A percentile compares a stretch with the other conserved stretches of the same genome.
Conservation (phyloP, 2,888 invertebrate species). For the Aricia artaxerxes region DNA sequence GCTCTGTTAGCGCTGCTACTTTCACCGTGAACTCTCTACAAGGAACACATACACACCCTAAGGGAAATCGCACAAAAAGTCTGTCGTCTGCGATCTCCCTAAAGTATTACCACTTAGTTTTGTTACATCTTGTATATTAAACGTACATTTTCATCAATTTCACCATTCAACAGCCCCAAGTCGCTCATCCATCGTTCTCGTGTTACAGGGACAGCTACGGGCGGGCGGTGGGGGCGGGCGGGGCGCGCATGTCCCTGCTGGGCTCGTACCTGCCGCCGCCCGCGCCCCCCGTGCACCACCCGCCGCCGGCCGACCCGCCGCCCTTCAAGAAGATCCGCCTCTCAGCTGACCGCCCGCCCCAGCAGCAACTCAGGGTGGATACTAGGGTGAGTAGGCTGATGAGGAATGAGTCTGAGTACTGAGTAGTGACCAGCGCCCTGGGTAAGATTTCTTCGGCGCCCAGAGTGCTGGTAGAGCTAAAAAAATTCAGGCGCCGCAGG, state of each 20-base stretch:
- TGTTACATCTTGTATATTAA: too few relatives aligned
- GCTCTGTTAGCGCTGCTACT: too few relatives aligned
- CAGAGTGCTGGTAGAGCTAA: too few relatives aligned
- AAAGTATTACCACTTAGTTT: too few relatives aligned
- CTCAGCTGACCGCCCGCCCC: constrained; percentile 73
- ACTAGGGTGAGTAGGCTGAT: constrained; percentile 72
- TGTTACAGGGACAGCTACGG: constrained; percentile 69
- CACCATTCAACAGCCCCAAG: not conserved
- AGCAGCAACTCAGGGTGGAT: constrained; percentile 84
- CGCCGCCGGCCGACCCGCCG: constrained; percentile 77
- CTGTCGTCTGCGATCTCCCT: too few relatives aligned
- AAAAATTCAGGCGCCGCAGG: too few relatives aligned
- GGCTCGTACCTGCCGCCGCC: constrained; percentile 79
- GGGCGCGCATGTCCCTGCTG: constrained; percentile 79
- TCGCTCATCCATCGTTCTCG: not conserved
- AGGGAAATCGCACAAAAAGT: too few relatives aligned
- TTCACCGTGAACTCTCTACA: too few relatives aligned
- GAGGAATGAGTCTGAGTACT: too few relatives aligned
- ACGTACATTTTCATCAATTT: not conserved
- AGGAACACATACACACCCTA: too few relatives aligned
- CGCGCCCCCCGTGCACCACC: constrained; percentile 71
- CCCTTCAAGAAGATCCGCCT: constrained; percentile 85
- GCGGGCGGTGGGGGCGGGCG: constrained; percentile 64
- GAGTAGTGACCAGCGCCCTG: too few relatives aligned
- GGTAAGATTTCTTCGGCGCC: too few relatives aligned